Base-by-base conservation (phyloP, 2,797 vertebrate genomes). In the Macropodus opercularis region DNA sequence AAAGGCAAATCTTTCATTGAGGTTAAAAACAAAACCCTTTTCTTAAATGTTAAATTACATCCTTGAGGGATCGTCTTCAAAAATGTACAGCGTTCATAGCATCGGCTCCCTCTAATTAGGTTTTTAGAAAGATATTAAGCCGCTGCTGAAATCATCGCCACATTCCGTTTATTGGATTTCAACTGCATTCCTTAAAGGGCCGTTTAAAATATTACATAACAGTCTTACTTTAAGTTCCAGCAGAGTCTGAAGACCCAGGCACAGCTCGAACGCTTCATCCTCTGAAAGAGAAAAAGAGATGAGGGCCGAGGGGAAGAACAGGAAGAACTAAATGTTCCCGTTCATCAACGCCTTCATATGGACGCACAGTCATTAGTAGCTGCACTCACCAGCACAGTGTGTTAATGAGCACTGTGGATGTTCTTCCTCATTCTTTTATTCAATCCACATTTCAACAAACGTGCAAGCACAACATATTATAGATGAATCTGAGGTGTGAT, bases 231-330 rank as follows among this genome's bases (percentile, higher is more conserved):
- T 93, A 53, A 98, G 94, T 85, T 95, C 92, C 65, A 94, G 56
- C 78, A 98, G 91, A 61, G 94, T 95, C 76, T 95, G 94, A 31
- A 98, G 92, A 56, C 96, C 96, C 57, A 98, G 92, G 80, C 93
- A 93, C 73, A 98, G 89, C 53, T 98, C 95, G 57, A 90, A 89
- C 29, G 75, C 85, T 51, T 96, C 93, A 8, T 94, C 94, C 74
- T 97, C 96, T 98, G 85, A 57, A 64, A 71, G 52, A 13, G 36
- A n/a, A 48, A 44, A n/a, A 58, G 49, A 50, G 67, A 80, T 65
- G 50, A 59, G 15, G 24, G 14, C 6, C 24, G 47, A 55, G 23
- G 13, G 23, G 26, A 15, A 4, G 24, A 8, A 40, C 17, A 34
- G 34, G 34, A 40, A 72, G 48, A 41, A 72, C 7, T n/a, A 1